Conservation (phyloP, 1,140 invertebrate genomes). For the Drosophila sechellia region DNA sequence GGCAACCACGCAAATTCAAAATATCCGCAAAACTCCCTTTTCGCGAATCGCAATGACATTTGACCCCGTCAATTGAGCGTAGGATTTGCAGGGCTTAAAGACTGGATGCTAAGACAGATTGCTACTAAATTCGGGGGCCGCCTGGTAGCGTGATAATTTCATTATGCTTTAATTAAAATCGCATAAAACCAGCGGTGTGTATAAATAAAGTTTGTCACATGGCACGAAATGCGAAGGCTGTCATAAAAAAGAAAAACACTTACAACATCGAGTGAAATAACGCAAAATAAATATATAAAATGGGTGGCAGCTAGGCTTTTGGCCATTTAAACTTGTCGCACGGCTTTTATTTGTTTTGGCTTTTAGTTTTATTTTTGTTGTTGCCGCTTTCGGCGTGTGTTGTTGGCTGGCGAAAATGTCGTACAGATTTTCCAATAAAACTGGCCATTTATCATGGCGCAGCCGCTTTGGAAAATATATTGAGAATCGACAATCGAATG, state of each 20-base stretch:
- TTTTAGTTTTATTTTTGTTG: constrained; percentile 27
- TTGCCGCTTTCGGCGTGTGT: neutral
- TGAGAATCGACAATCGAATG: constrained; percentile 60
- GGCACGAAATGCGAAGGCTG: constrained; percentile 48
- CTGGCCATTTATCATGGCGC: constrained; percentile 75
- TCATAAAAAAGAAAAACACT: constrained; percentile 46
- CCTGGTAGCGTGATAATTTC: constrained; percentile 41
- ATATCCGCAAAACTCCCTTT: neutral
- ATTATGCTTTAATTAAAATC: constrained; percentile 63
- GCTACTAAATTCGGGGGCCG: constrained; percentile 4
- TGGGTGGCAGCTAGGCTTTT: constrained; percentile 69
- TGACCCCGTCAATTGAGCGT: constrained; percentile 59
- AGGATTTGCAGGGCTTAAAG: constrained; percentile 13
- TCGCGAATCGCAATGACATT: constrained; percentile 33
- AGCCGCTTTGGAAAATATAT: constrained; percentile 25
- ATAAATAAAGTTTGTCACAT: constrained; percentile 67
- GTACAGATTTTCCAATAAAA: constrained; percentile 81
- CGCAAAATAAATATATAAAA: constrained; percentile 49
- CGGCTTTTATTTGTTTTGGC: constrained; percentile 50
- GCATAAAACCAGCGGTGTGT: constrained; percentile 53
- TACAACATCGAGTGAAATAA: constrained; percentile 10
- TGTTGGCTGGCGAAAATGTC: constrained; percentile 72
- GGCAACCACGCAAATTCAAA: constrained; percentile 55
- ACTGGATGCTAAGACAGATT: constrained; percentile 27
- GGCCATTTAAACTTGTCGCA: constrained; percentile 74